Conservation (phyloP, 92 coral and sea anemone species). For the Actinostola sp. region DNA sequence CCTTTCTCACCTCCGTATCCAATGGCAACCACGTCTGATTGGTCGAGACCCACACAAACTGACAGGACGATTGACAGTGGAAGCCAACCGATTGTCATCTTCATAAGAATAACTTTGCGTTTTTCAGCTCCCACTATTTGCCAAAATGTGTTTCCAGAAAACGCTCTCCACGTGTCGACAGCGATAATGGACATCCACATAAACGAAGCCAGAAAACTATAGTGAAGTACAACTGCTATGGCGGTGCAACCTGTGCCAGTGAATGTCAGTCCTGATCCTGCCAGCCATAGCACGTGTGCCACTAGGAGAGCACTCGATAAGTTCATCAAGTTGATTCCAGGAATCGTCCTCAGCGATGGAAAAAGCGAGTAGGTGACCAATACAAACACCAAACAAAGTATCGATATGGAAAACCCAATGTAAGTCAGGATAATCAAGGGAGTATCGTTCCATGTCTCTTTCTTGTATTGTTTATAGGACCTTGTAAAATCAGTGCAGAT, state of each 20-base stretch:
- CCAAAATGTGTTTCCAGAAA: constrained; percentile 14
- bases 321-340: constrained; percentile 53
- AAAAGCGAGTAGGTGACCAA: constrained; percentile 50
- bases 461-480: neutral
- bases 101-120: constrained; percentile 27
- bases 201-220: constrained; percentile 38
- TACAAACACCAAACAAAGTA: constrained; percentile 11
- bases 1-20: constrained; percentile 47
- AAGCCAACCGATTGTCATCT: constrained; percentile 56
- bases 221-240: constrained; percentile 45
- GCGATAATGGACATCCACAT: constrained; percentile 66
- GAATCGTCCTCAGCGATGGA: constrained; percentile 49
- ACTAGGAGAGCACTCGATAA: constrained; percentile 24
- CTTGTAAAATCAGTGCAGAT: constrained; percentile 31
- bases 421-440: constrained; percentile 8
- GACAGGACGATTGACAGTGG: constrained; percentile 32
- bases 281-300: constrained; percentile 47
- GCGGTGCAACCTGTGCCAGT: constrained; percentile 22
- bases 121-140: constrained; percentile 1
- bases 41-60: constrained; percentile 51
- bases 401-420: constrained; percentile 36
- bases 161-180: constrained; percentile 55
- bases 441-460: neutral
- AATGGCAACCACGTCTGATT: constrained; percentile 37
- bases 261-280: constrained; percentile 24